Percentiles rank a stretch among this genome's conserved stretches.
Evolutionary conservation across 2,888 invertebrate species (phyloP).

Genomic region (Octodonta nipae): DNA sequence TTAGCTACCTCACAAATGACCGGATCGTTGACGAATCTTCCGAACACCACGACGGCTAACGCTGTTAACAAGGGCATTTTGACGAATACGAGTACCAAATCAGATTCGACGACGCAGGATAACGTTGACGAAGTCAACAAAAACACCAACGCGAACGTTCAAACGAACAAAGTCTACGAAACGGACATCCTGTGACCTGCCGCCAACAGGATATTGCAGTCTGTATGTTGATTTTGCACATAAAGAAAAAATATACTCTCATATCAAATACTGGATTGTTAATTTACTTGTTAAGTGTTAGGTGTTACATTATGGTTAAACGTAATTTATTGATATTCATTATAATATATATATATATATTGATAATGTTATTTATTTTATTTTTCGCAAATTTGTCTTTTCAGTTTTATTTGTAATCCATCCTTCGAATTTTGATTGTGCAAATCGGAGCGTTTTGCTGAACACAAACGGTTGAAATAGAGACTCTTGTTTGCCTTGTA

Average conservation of each 20-base stretch:
- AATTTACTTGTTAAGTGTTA: conserved; percentile 23
- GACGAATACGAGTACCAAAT: conserved; percentile 21
- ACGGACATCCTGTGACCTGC: conserved; percentile 82
- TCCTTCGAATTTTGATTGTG: no score
- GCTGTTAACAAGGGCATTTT: conserved; percentile 21
- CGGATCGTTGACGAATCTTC: conserved; percentile 50
- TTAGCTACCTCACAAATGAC: conserved; percentile 42
- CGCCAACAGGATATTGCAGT: conserved; percentile 16
- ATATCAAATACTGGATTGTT: conserved; percentile 27
- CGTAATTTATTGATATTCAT: conserved; percentile 9
- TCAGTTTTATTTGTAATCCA: no score
- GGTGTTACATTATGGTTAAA: conserved; percentile 16
- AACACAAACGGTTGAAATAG: no score
- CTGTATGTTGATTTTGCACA: conserved; percentile 21
- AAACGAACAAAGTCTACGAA: conserved; percentile 72
- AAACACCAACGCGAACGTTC: conserved; percentile 28
- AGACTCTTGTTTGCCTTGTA: no score
- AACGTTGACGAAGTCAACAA: conserved; percentile 14
- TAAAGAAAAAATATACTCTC: conserved; percentile 14
- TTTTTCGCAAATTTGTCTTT: no score
- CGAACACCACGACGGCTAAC: conserved; percentile 17
- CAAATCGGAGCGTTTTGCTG: no score
- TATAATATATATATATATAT: conserved; percentile 5
- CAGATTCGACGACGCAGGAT: conserved; percentile 25
- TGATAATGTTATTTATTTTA: conserved; percentile 8